Conservation (phyloP, 2,797 vertebrate species). For the Chaetophractus vellerosus region DNA sequence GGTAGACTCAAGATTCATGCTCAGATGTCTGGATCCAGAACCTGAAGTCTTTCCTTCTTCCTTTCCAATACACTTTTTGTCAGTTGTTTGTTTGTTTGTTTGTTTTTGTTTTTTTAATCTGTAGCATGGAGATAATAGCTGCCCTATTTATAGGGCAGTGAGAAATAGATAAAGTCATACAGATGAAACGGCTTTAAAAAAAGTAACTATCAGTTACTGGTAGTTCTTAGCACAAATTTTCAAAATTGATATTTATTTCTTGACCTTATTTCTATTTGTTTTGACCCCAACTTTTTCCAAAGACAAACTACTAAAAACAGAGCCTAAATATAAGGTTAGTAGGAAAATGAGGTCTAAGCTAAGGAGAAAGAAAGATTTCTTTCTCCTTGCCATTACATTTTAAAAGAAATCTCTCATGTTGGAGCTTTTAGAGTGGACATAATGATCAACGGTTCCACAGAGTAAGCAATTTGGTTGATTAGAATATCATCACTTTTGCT, state of each 20-base stretch:
- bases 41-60: not conserved
- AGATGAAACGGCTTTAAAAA: not conserved
- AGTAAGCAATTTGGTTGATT: conserved; percentile 55
- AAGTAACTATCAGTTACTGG: not conserved
- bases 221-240: not conserved
- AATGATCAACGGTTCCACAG: conserved; percentile 3
- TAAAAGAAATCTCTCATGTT: conserved; percentile 46
- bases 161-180: not conserved
- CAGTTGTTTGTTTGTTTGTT: too few species aligned
- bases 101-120: conserved; percentile 1
- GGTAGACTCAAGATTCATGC: not conserved
- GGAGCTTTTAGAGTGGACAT: conserved; percentile 20
- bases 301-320: not conserved
- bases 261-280: conserved; percentile 63
- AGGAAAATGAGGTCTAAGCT: conserved; percentile 31
- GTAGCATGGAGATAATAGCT: not conserved
- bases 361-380: not conserved
- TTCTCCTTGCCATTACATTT: not conserved
- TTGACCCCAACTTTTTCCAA: conserved; percentile 8
- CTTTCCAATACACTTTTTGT: not conserved
- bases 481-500: conserved; percentile 56
- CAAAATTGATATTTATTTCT: not conserved
- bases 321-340: not conserved
- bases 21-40: not conserved
- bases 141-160: not conserved